Base-by-base conservation (phyloP, 92 coral and sea anemone species). In the Parazoanthus darwini region DNA sequence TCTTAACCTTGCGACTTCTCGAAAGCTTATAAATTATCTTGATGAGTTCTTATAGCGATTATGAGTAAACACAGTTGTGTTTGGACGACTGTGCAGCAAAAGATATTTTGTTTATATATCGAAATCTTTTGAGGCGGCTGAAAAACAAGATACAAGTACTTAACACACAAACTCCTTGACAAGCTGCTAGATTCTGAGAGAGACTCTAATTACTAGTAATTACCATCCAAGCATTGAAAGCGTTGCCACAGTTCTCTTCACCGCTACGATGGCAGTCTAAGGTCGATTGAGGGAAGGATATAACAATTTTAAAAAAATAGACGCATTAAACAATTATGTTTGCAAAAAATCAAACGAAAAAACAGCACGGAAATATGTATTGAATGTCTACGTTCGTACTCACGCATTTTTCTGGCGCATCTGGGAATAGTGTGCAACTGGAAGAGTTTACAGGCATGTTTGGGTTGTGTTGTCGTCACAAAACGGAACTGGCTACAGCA, bases 151-250 rank as follows among this genome's bases (percentile, higher is more conserved):
- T 13, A 13, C 39, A 74, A 29, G 78, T 6, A 74, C 78, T 74
- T 36, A 74, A 74, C 4, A 11, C 5, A 74, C 13, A 74, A 74
- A 74, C 78, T n/a, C 1, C 33, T 10, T 6, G 38, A n/a, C 36
- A 20, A 33, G 39, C 18, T 29, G 33, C 33, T 29, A 80, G 10
- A 42, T 10, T 29, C 29, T 9, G 20, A 65, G 7, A 22, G 68
- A 84, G 39, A 65, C 18, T 48, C 6, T 39, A 82, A 66, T 46
- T 38, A 72, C 22, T 23, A 16, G 25, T 66, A 23, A 85, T 68
- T 92, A 96, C 98, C 98, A 90, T 85, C 98, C 98, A 74, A 96
- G 82, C 90, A 96, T 74, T 20, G 98, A 96, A 80, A 96, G 72
- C 5, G 94, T 88, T 5, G 96, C 96, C 73, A 96, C 88, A 4